phyloP scores from a whole-genome alignment of 1,140 invertebrate genomes.

The Adoxophyes honmai region DNA sequence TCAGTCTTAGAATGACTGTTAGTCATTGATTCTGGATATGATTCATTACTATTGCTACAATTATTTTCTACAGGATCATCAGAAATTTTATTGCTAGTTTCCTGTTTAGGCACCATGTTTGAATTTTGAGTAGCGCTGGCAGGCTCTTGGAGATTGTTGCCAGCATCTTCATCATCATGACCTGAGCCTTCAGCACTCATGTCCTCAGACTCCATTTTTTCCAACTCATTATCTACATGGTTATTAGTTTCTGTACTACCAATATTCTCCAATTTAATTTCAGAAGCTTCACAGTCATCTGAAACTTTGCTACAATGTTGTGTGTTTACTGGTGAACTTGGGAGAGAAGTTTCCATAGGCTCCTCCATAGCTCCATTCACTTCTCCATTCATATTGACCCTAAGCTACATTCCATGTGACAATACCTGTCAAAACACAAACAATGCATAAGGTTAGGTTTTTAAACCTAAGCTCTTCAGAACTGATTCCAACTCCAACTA shows the following conservation, averaged over 20 bases:
- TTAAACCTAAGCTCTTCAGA: constrained; percentile 31
- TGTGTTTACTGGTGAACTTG: constrained; percentile 20
- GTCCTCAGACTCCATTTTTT: constrained; percentile 14
- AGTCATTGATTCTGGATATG: constrained; percentile 24
- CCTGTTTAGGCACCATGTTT: constrained; percentile 18
- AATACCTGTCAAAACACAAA: constrained; percentile 52
- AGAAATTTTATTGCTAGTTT: constrained; percentile 22
- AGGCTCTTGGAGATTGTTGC: constrained; percentile 6
- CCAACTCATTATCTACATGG: constrained; percentile 18
- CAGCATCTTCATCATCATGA: constrained; percentile 16
- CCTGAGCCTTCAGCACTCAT: constrained; percentile 15
- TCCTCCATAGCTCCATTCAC: constrained; percentile 55
- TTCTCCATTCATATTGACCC: constrained; percentile 56
- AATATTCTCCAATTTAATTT: constrained; percentile 27
- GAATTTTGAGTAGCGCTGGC: constrained; percentile 7
- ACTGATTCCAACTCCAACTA: constrained; percentile 36
- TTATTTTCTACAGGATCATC: constrained; percentile 22
- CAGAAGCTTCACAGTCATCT: constrained; percentile 22
- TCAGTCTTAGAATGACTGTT: constrained; percentile 27
- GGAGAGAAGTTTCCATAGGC: constrained; percentile 29
- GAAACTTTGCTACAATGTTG: constrained; percentile 15
- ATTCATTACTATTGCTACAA: constrained; percentile 37
- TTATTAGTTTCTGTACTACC: constrained; percentile 25
- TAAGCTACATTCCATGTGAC: constrained; percentile 50
- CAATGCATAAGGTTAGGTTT: constrained; percentile 45